Evolutionary conservation across 2,888 invertebrate species (phyloP), one percentile per base, ranked within the genome.

Genomic region (Colletes collaris): DNA sequence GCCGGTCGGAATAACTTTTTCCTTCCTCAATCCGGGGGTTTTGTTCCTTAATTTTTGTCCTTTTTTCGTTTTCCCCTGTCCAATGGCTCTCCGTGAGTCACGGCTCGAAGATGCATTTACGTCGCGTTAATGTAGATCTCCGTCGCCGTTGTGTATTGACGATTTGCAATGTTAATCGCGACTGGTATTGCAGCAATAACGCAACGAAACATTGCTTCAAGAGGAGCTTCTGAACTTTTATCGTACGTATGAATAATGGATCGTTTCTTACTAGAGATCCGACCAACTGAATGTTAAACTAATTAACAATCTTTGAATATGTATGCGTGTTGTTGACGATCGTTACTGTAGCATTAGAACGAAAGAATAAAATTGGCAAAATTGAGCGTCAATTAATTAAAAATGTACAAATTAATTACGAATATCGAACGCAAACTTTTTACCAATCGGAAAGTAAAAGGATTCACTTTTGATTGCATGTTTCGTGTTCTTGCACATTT

Each of bases 131-230:
- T 40, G 44, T 70, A 46, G 55, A 78, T 67, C 52, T 35, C 69
- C 50, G 46, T 40, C 37, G 4, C 0, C 5, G 8, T 64, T 59
- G 55, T 72, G 53, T 46, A 69, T 40, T 55, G 40, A 16, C 49
- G 1, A 69, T 80, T 69, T 73, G 62, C 79, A 78, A 79, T 79
- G 58, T 62, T 80, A 80, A 79, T 79, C n/a, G 52, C 35, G 19
- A 49, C 16, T 19, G 44, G 16, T 7, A 5, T 66, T 58, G 78
- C 62, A 0, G 10, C 46, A 56, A 63, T 2, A 50, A 6, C 37
- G 5, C 10, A 46, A 79, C 46, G 16, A 60, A 60, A 50, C 60
- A 35, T 74, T 69, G 37, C 44, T 37, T 0, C 19, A 11, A 35
- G 44, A 40, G 11, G 2, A 50, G 11, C 74, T 56, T 55, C 40